phyloP scores from a whole-genome alignment of 2,888 invertebrate species.

The Onchidella celtica region DNA sequence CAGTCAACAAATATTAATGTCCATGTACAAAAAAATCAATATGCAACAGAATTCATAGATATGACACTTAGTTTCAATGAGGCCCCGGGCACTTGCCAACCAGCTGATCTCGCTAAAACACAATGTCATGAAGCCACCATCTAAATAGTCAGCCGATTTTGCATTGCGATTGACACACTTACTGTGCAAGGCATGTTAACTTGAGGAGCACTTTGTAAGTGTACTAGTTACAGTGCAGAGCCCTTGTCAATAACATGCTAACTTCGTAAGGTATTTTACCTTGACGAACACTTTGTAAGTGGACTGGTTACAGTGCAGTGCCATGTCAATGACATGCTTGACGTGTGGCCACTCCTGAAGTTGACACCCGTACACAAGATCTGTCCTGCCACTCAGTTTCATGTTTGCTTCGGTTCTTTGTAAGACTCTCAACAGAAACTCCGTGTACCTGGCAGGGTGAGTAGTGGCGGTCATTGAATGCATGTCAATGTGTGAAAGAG shows the following conservation, averaged over 20 bases:
- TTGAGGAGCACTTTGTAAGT: slow-evolving; percentile 4
- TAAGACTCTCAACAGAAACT: slow-evolving; percentile 17
- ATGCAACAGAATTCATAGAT: too few relatives aligned
- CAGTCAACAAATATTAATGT: neutral
- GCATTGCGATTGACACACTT: too few relatives aligned
- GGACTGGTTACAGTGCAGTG: slow-evolving; percentile 6
- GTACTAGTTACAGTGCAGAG: slow-evolving; percentile 11
- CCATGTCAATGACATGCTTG: slow-evolving; percentile 7
- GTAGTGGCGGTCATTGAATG: too few relatives aligned
- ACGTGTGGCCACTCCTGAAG: slow-evolving; percentile 24
- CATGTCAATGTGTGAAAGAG: neutral
- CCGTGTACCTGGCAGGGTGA: slow-evolving; percentile 19
- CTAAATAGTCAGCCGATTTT: too few relatives aligned
- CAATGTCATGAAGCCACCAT: too few relatives aligned
- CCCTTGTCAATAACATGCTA: too few relatives aligned
- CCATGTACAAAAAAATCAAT: too few relatives aligned
- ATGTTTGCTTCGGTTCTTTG: neutral
- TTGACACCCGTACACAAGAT: neutral
- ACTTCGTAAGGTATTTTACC: too few relatives aligned
- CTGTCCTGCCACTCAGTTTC: neutral
- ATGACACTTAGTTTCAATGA: too few relatives aligned
- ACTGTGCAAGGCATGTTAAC: too few relatives aligned
- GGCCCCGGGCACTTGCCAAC: neutral
- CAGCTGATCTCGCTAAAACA: neutral
- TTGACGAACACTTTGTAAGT: slow-evolving; percentile 5